A percentile compares a stretch with the other conserved stretches of the same genome.
Conservation (phyloP, 2,797 vertebrate genomes). For the Parauchenoglanis punctatus region DNA sequence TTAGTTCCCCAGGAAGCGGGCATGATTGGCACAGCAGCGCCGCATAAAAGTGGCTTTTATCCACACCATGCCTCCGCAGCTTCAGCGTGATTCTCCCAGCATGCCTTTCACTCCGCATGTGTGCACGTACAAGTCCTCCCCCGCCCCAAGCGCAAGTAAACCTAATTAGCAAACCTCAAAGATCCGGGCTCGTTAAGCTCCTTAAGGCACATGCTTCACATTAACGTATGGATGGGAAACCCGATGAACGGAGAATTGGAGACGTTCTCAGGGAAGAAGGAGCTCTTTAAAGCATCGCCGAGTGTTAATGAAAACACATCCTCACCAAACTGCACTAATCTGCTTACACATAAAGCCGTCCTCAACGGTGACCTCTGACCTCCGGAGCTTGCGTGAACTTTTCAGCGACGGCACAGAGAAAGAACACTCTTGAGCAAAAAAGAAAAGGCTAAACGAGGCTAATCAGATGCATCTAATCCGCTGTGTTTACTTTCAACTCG, state of each 20-base stretch:
- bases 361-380: slow-evolving; percentile 60
- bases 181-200: slow-evolving; percentile 59
- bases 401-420: background rate
- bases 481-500: background rate
- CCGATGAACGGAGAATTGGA: background rate
- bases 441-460: too few relatives aligned
- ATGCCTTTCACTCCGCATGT: background rate
- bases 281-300: slow-evolving; percentile 45
- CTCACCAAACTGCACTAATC: slow-evolving; percentile 59
- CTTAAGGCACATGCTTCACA: slow-evolving; percentile 51
- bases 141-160: too few relatives aligned
- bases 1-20: slow-evolving; percentile 44
- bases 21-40: slow-evolving; percentile 47
- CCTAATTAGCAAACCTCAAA: slow-evolving; percentile 7
- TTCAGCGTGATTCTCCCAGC: slow-evolving; percentile 10
- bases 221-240: background rate
- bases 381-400: background rate
- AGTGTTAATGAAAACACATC: slow-evolving; percentile 53
- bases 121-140: background rate
- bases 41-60: slow-evolving; percentile 59
- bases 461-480: too few relatives aligned
- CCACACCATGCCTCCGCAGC: slow-evolving; percentile 17
- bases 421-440: background rate
- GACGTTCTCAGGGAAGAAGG: slow-evolving; percentile 49
- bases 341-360: slow-evolving; percentile 60